A percentile compares a stretch with the other conserved stretches of the same genome.
phyloP scores from a whole-genome alignment of 2,888 invertebrate species.

The Diachrysia chrysitis region DNA sequence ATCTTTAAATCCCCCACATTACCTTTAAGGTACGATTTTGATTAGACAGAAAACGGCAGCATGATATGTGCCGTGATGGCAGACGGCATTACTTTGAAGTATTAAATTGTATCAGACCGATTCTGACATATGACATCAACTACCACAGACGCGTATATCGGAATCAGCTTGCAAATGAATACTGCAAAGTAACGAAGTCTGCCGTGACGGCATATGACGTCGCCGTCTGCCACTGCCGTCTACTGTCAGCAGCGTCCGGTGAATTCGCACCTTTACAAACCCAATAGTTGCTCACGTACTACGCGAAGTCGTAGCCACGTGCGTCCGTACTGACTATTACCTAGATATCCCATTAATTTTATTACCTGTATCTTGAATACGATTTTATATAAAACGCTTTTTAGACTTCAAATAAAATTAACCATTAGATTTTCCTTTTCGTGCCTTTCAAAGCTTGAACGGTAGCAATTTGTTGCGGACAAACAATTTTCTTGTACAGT shows the following conservation, averaged over 20 bases:
- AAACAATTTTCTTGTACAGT: not conserved
- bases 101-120: too few species aligned
- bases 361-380: not conserved
- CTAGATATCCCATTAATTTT: slow-evolving; percentile 5
- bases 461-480: not conserved
- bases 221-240: too few species aligned
- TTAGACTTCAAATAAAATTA: not conserved
- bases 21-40: too few species aligned
- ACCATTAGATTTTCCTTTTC: not conserved
- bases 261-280: not conserved
- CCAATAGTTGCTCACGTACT: not conserved
- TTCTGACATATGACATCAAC: too few species aligned
- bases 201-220: too few species aligned
- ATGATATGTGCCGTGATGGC: too few species aligned
- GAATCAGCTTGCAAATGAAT: too few species aligned
- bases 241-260: too few species aligned
- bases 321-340: not conserved
- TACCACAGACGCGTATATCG: too few species aligned
- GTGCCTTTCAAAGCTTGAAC: not conserved
- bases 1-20: not conserved
- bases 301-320: not conserved
- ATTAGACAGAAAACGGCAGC: too few species aligned
- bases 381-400: not conserved
- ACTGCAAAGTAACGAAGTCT: too few species aligned
- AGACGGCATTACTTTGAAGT: too few species aligned